A percentile compares a stretch with the other conserved stretches of the same genome.
These are phyloP conservation scores for Hirtodrosophila trivittata DNA, from an alignment of 2,888 invertebrate genomes.

Conservation along the genomic window DNA sequence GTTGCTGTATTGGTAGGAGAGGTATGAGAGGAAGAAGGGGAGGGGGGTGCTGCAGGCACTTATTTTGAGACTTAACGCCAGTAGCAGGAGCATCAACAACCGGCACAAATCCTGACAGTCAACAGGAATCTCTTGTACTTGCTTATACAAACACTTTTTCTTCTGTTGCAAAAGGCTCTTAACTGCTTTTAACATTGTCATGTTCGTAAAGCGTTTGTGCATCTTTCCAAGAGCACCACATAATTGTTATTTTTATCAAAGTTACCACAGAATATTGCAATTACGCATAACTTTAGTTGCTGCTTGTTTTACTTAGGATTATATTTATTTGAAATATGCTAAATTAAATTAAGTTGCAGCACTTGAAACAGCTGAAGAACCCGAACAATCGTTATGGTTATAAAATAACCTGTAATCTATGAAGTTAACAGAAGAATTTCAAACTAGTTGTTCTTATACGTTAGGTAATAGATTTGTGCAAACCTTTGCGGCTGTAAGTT, in stretches of 20 bases:
- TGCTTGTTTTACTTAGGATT: background rate
- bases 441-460: too few species aligned
- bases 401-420: too few species aligned
- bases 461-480: too few species aligned
- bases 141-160: conserved; percentile 6
- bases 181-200: conserved; percentile 13
- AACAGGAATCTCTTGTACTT: conserved; percentile 28
- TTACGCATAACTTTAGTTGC: conserved; percentile 3
- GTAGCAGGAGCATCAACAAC: conserved; percentile 14
- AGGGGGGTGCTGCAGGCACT: background rate
- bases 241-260: background rate
- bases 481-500: too few species aligned
- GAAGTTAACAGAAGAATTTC: too few species aligned
- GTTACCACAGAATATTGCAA: background rate
- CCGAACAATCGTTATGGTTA: too few species aligned
- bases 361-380: too few species aligned
- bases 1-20: background rate
- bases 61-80: conserved; percentile 21
- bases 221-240: background rate
- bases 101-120: conserved; percentile 19
- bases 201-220: background rate
- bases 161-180: conserved; percentile 4
- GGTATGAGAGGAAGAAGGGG: too few species aligned
- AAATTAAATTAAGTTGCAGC: too few species aligned
- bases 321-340: background rate